phyloP scores from a whole-genome alignment of 64 coral and sea anemone species.

The Montipora cactus region DNA sequence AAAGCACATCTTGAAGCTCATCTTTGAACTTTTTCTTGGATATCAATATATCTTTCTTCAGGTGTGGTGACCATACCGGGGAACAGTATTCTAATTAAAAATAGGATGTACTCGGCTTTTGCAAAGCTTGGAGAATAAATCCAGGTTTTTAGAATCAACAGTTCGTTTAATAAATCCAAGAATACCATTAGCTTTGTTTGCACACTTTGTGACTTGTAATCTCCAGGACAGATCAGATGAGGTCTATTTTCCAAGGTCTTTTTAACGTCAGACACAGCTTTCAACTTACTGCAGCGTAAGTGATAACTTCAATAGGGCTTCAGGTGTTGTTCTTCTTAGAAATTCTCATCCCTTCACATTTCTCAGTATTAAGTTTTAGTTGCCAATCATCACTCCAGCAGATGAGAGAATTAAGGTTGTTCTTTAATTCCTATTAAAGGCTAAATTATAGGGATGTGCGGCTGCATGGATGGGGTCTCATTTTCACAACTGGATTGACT shows the following conservation, averaged over 20 bases:
- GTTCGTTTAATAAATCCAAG: constrained; percentile 38
- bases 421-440: too few relatives aligned
- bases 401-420: too few relatives aligned
- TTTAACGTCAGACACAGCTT: constrained; percentile 4
- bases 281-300: background rate
- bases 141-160: background rate
- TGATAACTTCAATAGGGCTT: background rate
- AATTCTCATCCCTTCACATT: constrained; percentile 49
- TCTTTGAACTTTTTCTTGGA: background rate
- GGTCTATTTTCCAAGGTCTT: constrained; percentile 31
- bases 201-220: constrained; percentile 18
- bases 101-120: constrained; percentile 8
- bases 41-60: background rate
- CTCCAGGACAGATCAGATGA: constrained; percentile 40
- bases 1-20: background rate
- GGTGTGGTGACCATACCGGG: background rate
- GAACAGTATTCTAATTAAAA: constrained; percentile 8
- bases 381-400: constrained; percentile 23
- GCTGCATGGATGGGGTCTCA: too few relatives aligned
- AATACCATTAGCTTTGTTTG: constrained; percentile 34
- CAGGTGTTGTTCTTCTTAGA: constrained; percentile 1
- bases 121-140: background rate
- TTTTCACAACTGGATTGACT: too few relatives aligned
- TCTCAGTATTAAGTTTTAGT: constrained; percentile 29
- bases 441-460: too few relatives aligned